These are phyloP conservation scores for Hofmannophila pseudospretella DNA, from an alignment of 2,888 invertebrate genomes.

Conservation along the genomic window DNA sequence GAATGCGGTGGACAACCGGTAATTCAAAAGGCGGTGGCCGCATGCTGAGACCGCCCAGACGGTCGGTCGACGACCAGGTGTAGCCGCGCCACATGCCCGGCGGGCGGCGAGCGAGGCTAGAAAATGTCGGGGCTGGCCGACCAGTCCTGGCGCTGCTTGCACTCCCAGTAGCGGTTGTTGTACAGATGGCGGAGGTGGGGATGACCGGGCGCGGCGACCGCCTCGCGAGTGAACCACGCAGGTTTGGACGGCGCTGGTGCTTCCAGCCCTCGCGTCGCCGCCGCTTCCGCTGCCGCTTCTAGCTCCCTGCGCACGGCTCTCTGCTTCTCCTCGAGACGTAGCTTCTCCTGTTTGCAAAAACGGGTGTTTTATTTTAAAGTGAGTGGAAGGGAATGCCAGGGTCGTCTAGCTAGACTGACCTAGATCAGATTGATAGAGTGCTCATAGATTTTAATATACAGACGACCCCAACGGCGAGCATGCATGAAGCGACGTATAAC, in stretches of 20 bases:
- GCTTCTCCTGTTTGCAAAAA: too few relatives aligned
- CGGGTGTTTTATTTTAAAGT: too few relatives aligned
- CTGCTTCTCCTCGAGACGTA: slow-evolving; percentile 96
- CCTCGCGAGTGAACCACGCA: slow-evolving; percentile 93
- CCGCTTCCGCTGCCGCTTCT: slow-evolving; percentile 87
- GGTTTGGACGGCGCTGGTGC: slow-evolving; percentile 85
- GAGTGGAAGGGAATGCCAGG: too few relatives aligned
- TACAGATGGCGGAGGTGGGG: slow-evolving; percentile 85
- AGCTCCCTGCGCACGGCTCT: slow-evolving; percentile 85
- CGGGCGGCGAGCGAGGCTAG: slow-evolving; percentile 43
- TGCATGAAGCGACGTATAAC: too few relatives aligned
- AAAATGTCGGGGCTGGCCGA: slow-evolving; percentile 93
- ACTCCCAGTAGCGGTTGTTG: slow-evolving; percentile 94
- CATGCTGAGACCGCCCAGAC: too few relatives aligned
- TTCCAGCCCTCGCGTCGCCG: slow-evolving; percentile 80
- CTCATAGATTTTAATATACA: too few relatives aligned
- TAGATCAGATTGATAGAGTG: too few relatives aligned
- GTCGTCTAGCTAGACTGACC: too few relatives aligned
- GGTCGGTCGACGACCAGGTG: too few relatives aligned
- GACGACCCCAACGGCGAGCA: too few relatives aligned
- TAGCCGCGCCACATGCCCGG: too few relatives aligned
- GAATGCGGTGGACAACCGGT: not conserved
- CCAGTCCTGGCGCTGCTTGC: slow-evolving; percentile 94
- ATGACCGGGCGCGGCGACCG: slow-evolving; percentile 80
- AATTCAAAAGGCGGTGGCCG: not conserved